Conservation (phyloP, 2,888 invertebrate species). For the Melanostoma mellinum region DNA sequence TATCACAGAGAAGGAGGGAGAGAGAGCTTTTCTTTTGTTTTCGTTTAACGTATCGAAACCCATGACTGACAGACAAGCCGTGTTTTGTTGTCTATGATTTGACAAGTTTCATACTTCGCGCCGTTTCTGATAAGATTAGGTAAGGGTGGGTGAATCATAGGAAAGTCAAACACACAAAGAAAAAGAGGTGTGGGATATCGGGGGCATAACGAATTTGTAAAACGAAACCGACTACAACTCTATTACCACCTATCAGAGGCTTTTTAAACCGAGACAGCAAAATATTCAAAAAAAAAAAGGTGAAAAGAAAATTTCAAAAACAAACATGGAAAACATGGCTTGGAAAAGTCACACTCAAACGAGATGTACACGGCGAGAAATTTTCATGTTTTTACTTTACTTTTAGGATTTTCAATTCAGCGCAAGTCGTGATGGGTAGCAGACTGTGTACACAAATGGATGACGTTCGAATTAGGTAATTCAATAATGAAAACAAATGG, state of each 20-base stretch:
- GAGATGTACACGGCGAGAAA: constrained; percentile 63
- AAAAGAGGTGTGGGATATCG: constrained; percentile 55
- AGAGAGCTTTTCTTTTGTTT: neutral
- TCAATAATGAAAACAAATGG: constrained; percentile 24
- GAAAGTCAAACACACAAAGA: constrained; percentile 28
- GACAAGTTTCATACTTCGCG: constrained; percentile 52
- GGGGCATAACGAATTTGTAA: constrained; percentile 35
- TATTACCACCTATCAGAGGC: neutral
- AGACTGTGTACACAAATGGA: constrained; percentile 35
- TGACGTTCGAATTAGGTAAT: constrained; percentile 63
- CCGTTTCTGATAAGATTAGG: constrained; percentile 57
- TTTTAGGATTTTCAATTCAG: neutral
- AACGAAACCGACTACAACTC: constrained; percentile 14
- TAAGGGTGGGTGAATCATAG: constrained; percentile 5
- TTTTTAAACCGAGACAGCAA: constrained; percentile 11
- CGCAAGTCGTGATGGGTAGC: constrained; percentile 39
- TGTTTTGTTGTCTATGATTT: constrained; percentile 42
- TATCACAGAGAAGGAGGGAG: neutral
- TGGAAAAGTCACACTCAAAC: constrained; percentile 49
- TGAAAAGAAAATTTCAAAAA: constrained; percentile 59
- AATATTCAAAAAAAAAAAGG: constrained; percentile 51
- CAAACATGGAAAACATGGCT: constrained; percentile 44
- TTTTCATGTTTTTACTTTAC: neutral
- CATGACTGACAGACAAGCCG: constrained; percentile 22
- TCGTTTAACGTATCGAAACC: neutral